Conservation (phyloP, 2,888 invertebrate species). For the Drosophila paramelanica region DNA sequence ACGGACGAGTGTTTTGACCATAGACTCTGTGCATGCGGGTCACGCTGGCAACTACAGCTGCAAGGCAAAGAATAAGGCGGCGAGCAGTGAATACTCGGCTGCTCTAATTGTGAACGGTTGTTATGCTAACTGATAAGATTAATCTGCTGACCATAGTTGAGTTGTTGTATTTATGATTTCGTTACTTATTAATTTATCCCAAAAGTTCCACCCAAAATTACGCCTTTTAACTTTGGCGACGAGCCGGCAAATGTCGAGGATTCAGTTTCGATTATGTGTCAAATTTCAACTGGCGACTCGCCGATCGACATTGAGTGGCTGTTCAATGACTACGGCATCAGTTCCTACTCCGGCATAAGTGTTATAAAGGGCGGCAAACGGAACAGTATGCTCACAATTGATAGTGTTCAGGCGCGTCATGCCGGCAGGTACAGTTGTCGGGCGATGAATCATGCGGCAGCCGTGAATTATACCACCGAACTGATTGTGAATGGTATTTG, state of each 20-base stretch:
- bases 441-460: slow-evolving; percentile 90
- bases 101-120: slow-evolving; percentile 89
- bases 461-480: slow-evolving; percentile 88
- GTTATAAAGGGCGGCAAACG: slow-evolving; percentile 86
- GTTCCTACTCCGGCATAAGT: slow-evolving; percentile 81
- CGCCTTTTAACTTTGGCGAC: slow-evolving; percentile 91
- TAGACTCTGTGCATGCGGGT: slow-evolving; percentile 88
- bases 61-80: slow-evolving; percentile 87
- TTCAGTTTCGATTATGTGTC: slow-evolving; percentile 89
- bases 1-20: slow-evolving; percentile 88
- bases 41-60: slow-evolving; percentile 92
- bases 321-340: slow-evolving; percentile 83
- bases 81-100: slow-evolving; percentile 88
- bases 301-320: slow-evolving; percentile 90
- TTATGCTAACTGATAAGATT: not conserved
- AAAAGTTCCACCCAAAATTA: slow-evolving; percentile 86
- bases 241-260: slow-evolving; percentile 90
- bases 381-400: slow-evolving; percentile 88
- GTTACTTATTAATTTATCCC: not conserved
- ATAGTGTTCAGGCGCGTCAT: slow-evolving; percentile 88
- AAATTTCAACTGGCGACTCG: slow-evolving; percentile 89
- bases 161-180: slow-evolving; percentile 32
- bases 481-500: slow-evolving; percentile 89
- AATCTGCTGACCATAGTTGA: not conserved
- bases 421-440: slow-evolving; percentile 91